Base-by-base conservation (phyloP, 2,113 vertebrate species). In the Pangasianodon gigas region DNA sequence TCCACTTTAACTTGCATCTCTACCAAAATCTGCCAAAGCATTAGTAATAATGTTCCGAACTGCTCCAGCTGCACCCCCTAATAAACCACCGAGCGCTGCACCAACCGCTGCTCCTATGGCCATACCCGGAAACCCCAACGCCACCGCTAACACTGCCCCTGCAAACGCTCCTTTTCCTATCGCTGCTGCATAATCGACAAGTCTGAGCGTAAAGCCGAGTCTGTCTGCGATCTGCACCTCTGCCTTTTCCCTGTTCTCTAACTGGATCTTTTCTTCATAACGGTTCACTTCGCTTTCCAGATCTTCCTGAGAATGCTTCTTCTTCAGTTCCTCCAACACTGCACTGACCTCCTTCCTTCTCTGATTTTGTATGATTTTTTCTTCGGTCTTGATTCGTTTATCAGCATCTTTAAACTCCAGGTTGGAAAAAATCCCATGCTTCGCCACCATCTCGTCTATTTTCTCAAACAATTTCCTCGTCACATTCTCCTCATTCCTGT, bases 181-280 rank as follows among this genome's bases (percentile, higher is more conserved):
- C 0, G 91, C 91, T 74, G 67, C 89, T 4, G 52, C 44, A 24
- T 89, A 92, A 85, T 92, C 89, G 24, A 92, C 89, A 16, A 90
- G 18, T 74, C 91, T 71, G 3, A 87, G 29, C 2, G 88, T 65
- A 3, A 92, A 90, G 26, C 91, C 91, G 51, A 92, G 51, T 41
- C 58, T 90, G 1, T 84, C 54, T 65, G 90, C 85, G 3, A 91
- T 29, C n/a, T 41, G 51, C 80, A 52, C 13, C 67, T 92, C 90
- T 65, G 86, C 89, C 46, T 37, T 87, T 26, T 90, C 81, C 67
- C 91, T 85, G 87, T 81, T 87, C 87, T 92, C 71, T 5, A 48
- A 24, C 24, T 13, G 2, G 6, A 90, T 21, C 51, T 60, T 62
- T 16, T 89, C 85, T 24, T 92, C 24, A 87, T 88, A 90, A 21